A percentile compares a stretch with the other conserved stretches of the same genome.
These are phyloP conservation scores for Pseudococcus longispinus DNA, from an alignment of 2,888 invertebrate genomes.

Conservation along the genomic window DNA sequence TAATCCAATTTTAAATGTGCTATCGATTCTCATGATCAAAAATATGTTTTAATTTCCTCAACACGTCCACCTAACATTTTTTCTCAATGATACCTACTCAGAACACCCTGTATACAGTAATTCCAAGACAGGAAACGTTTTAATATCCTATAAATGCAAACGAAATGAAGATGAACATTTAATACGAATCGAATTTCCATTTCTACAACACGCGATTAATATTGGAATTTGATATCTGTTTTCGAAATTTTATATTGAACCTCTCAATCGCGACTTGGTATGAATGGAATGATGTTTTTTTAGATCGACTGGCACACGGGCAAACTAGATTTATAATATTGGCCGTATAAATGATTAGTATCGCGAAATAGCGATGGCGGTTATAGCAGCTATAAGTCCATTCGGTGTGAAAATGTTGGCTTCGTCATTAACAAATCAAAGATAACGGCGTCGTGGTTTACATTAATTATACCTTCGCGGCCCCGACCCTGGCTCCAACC, in stretches of 20 bases:
- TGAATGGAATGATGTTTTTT: neutral
- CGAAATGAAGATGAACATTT: neutral
- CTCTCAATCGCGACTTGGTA: neutral
- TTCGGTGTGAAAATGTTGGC: constrained; percentile 34
- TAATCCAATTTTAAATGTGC: too few species aligned
- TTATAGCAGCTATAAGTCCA: neutral
- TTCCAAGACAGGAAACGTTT: neutral
- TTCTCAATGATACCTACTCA: too few species aligned
- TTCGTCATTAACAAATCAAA: constrained; percentile 20
- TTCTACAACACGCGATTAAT: neutral
- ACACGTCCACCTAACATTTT: too few species aligned
- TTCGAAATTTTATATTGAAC: neutral
- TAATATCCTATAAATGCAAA: neutral
- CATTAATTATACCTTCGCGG: constrained; percentile 5
- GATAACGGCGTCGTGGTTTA: constrained; percentile 3
- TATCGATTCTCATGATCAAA: too few species aligned
- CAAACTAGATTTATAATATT: constrained; percentile 8
- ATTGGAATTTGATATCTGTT: neutral
- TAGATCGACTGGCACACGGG: neutral
- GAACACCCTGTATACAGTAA: too few species aligned
- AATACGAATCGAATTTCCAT: neutral
- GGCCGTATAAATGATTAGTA: neutral
- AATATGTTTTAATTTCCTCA: too few species aligned
- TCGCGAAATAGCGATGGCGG: neutral
- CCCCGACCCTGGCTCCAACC: neutral